A percentile compares a stretch with the other conserved stretches of the same genome.
Evolutionary conservation across 1,140 invertebrate genomes (phyloP).

Genomic region (Potamilus streckersoni): DNA sequence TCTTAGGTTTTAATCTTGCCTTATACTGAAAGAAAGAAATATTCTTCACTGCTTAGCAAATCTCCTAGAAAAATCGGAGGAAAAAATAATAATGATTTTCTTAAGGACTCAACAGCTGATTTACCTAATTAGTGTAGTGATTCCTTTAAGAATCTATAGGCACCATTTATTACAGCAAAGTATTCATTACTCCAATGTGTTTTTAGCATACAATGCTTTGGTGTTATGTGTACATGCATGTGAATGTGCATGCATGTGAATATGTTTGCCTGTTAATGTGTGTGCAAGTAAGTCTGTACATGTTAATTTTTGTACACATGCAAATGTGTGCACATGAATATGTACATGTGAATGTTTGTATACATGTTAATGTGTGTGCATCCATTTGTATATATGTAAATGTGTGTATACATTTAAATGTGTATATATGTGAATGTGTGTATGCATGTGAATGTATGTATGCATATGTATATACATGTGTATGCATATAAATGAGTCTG

Average conservation of each 20-base stretch:
- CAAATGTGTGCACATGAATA: constrained; percentile 3
- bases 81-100: too few relatives aligned
- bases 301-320: constrained; percentile 6
- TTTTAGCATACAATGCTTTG: too few relatives aligned
- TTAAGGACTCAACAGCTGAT: too few relatives aligned
- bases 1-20: too few relatives aligned
- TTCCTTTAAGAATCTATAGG: too few relatives aligned
- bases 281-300: constrained; percentile 5
- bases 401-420: background rate
- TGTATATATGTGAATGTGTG: constrained; percentile 8
- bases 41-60: too few relatives aligned
- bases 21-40: too few relatives aligned
- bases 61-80: too few relatives aligned
- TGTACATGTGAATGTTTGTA: constrained; percentile 3
- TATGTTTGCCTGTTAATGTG: constrained; percentile 6
- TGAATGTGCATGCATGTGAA: constrained; percentile 6
- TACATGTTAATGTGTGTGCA: background rate
- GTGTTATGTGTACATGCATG: background rate
- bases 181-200: too few relatives aligned
- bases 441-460: background rate
- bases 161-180: too few relatives aligned
- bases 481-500: background rate
- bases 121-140: too few relatives aligned
- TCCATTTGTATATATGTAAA: constrained; percentile 5
- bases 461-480: background rate